These are phyloP conservation scores for Drosophila suzukii DNA, from an alignment of 1,140 invertebrate species.

Conservation along the genomic window DNA sequence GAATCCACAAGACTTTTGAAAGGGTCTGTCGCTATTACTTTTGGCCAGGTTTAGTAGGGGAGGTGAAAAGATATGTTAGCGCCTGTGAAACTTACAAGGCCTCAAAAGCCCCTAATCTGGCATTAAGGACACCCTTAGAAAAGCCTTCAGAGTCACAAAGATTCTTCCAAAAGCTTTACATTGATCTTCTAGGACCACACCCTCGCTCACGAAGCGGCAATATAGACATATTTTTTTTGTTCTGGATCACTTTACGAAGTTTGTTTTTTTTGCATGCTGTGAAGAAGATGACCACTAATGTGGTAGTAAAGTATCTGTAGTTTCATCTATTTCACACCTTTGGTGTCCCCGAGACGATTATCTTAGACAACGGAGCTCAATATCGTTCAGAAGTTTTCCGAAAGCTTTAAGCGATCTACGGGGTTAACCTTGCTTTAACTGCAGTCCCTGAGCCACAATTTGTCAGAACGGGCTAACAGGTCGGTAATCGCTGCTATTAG, in stretches of 20 bases:
- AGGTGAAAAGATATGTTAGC: not conserved
- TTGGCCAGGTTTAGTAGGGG: constrained; percentile 5
- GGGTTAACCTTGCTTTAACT: too few species aligned
- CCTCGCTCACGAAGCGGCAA: too few species aligned
- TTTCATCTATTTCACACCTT: not conserved
- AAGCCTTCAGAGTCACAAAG: too few species aligned
- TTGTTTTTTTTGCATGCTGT: not conserved
- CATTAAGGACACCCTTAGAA: too few species aligned
- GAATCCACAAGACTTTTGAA: constrained; percentile 6
- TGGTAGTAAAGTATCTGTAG: too few species aligned
- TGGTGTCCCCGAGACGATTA: not conserved
- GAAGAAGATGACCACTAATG: not conserved
- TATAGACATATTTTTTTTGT: not conserved
- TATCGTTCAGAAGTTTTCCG: not conserved
- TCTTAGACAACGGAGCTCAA: not conserved
- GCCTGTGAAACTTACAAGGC: not conserved
- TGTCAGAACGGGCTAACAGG: too few species aligned
- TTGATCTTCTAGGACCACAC: too few species aligned
- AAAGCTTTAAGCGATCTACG: too few species aligned
- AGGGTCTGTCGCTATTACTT: not conserved
- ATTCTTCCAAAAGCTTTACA: too few species aligned
- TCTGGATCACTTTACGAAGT: not conserved
- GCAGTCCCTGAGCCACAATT: too few species aligned
- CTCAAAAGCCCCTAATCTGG: too few species aligned
- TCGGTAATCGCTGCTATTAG: too few species aligned